These are phyloP conservation scores for Alectoris magna DNA, from an alignment of 2,797 vertebrate genomes.

Conservation along the genomic window DNA sequence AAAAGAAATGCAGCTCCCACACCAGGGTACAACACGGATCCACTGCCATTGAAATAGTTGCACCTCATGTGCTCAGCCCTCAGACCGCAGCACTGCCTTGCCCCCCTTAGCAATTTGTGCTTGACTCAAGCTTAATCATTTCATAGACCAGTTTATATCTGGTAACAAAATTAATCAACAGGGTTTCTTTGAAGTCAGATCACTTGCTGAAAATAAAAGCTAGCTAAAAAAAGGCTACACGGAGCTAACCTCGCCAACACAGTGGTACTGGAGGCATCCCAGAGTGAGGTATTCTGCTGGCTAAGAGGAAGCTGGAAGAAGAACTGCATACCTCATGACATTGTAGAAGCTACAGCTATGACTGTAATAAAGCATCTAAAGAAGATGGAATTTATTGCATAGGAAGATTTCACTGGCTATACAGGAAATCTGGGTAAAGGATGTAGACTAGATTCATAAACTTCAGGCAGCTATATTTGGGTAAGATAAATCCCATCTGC, in stretches of 20 bases:
- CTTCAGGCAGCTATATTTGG: neutral
- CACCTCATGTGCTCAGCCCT: neutral
- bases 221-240: neutral
- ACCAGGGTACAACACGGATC: neutral
- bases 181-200: neutral
- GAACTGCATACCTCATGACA: neutral
- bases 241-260: neutral
- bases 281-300: neutral
- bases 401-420: neutral
- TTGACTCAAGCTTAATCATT: neutral
- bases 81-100: neutral
- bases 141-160: neutral
- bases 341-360: neutral
- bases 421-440: neutral
- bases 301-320: neutral
- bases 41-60: accelerated
- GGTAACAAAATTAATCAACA: neutral
- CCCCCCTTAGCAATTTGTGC: neutral
- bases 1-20: neutral
- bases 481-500: slow-evolving; percentile 14
- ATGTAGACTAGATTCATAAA: neutral
- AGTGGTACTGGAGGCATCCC: neutral
- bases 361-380: neutral
- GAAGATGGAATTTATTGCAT: neutral
- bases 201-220: neutral